Base-by-base conservation (phyloP, 1,140 invertebrate species). In the Drosophila ficusphila region DNA sequence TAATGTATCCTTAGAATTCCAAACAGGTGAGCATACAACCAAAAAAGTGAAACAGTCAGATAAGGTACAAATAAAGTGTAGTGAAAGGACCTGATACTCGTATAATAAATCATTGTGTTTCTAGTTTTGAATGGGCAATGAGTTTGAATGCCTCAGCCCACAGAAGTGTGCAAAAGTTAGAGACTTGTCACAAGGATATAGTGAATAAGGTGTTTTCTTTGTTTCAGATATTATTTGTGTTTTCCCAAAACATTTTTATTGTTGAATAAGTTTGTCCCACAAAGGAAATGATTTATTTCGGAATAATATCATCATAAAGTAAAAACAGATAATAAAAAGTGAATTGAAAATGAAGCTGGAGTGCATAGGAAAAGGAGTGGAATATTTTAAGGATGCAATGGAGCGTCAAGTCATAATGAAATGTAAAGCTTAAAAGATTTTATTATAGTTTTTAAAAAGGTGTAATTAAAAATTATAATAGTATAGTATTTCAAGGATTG, bases 1-100 rank as follows among this genome's bases (percentile, higher is more conserved):
- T 85, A 89, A 89, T 89, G 85, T 85, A 78, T 89, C 85, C 85
- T 89, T 89, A 89, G 79, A 85, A 89, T 81, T 89, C 74, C 77
- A 85, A 81, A 78, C 85, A 89, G 85, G 85, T 89, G 74, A 89
- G 85, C 60, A 69, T 68, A 29, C 41, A 57, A 79, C 61, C 62
- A 51, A 62, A 67, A 71, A 79, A 76, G 53, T 58, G 44, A 57
- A 57, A 54, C 46, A 36, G n/a, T n/a, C 36, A 53, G 60, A 77
- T 73, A 74, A 48, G 57, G 49, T 16, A 33, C 27, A 62, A 47
- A 27, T 44, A 33, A 38, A 33, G 16, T 23, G 44, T 36, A 5
- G 57, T 52, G 53, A 61, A 61, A 29, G 57, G 57, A 41, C 53
- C 31, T 65, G 62, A 23, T 33, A 23, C 14, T 49, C 41, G 27